Conservation (phyloP, 2,888 invertebrate genomes). For the Acleris sparsana region DNA sequence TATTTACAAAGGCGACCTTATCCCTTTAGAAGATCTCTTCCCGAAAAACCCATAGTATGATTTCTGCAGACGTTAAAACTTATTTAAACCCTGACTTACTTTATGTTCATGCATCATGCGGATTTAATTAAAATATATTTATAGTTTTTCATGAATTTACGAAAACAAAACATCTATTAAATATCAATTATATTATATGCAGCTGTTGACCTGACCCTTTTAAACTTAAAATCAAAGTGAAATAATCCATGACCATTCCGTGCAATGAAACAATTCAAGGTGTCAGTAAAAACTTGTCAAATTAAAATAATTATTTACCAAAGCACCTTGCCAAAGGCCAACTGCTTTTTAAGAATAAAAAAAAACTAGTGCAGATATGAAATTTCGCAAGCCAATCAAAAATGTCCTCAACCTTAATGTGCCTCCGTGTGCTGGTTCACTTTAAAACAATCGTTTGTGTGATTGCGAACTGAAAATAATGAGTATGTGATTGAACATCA, state of each 20-base stretch:
- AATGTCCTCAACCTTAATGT: slow-evolving; percentile 67
- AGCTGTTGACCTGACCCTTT: neutral
- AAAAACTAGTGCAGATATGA: slow-evolving; percentile 41
- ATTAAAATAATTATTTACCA: slow-evolving; percentile 58
- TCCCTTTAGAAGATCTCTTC: too few relatives aligned
- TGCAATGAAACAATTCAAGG: slow-evolving; percentile 24
- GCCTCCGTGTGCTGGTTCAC: slow-evolving; percentile 39
- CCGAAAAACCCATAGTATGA: too few relatives aligned
- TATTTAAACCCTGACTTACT: too few relatives aligned
- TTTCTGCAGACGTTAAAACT: too few relatives aligned
- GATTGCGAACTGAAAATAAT: slow-evolving; percentile 2
- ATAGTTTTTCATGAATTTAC: too few relatives aligned
- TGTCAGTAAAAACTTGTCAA: slow-evolving; percentile 47
- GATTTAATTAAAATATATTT: too few relatives aligned
- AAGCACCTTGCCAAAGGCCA: slow-evolving; percentile 51
- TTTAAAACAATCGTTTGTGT: slow-evolving; percentile 21
- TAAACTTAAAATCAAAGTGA: neutral
- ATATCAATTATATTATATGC: too few relatives aligned
- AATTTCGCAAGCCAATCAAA: slow-evolving; percentile 49
- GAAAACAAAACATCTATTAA: too few relatives aligned
- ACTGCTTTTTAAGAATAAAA: slow-evolving; percentile 53
- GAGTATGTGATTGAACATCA: neutral
- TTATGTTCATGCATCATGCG: too few relatives aligned
- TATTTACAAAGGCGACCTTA: too few relatives aligned
- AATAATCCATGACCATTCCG: neutral